Evolutionary conservation across 2,888 invertebrate genomes (phyloP).

Genomic region (Flexamia atlantica): DNA sequence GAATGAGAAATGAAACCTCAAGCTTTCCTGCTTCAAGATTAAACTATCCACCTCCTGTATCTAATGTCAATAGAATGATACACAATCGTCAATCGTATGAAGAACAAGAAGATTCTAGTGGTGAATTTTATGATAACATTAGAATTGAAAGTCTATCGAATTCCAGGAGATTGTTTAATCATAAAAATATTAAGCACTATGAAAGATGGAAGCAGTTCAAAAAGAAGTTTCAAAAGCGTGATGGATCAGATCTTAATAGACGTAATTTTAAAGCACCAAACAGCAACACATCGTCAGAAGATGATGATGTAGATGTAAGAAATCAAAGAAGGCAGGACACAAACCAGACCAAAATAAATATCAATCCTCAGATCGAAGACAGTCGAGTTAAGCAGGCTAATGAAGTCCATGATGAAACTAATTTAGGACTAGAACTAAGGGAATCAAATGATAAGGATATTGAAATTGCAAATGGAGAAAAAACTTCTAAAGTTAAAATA

Average conservation of each 20-base stretch:
- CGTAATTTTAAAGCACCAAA: neutral
- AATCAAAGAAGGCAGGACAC: constrained; percentile 11
- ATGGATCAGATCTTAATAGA: neutral
- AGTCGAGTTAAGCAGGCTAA: neutral
- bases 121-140: constrained; percentile 34
- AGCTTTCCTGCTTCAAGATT: neutral
- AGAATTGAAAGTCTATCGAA: constrained; percentile 39
- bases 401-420: neutral
- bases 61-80: neutral
- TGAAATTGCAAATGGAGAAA: neutral
- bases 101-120: constrained; percentile 27
- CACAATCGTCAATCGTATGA: neutral
- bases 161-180: constrained; percentile 40
- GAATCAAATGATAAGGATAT: neutral
- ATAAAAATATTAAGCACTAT: constrained; percentile 30
- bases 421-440: neutral
- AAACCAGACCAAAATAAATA: neutral
- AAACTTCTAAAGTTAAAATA: neutral
- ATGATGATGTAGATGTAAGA: constrained; percentile 23
- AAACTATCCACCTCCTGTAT: neutral
- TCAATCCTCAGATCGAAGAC: neutral
- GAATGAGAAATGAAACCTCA: constrained; percentile 17
- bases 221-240: constrained; percentile 50
- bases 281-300: constrained; percentile 44
- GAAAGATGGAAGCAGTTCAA: constrained; percentile 56